These are phyloP conservation scores for Bombus consobrinus DNA, from an alignment of 1,140 invertebrate species.

Conservation along the genomic window DNA sequence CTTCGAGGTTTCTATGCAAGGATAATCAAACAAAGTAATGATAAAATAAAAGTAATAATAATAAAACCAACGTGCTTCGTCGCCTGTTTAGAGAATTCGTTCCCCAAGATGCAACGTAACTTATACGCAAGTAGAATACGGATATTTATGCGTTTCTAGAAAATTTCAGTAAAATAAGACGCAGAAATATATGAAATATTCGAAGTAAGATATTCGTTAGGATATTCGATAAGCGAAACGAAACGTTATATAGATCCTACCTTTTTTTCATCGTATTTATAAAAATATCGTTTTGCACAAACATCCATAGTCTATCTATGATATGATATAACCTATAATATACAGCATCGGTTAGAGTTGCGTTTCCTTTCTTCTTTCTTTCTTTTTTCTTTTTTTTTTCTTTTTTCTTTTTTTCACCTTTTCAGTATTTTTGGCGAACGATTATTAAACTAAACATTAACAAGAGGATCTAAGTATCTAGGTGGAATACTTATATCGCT, in stretches of 20 bases:
- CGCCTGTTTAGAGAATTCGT: no score
- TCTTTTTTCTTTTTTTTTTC: neutral
- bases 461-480: conserved; percentile 9
- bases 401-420: neutral
- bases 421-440: conserved; percentile 57
- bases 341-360: neutral
- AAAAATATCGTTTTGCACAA: neutral
- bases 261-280: neutral
- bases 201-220: no score
- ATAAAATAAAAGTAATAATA: neutral
- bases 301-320: neutral
- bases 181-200: no score
- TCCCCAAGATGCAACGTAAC: no score
- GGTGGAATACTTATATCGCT: conserved; percentile 44
- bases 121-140: no score
- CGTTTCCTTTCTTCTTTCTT: neutral
- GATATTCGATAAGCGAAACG: neutral
- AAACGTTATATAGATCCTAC: neutral
- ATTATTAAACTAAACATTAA: conserved; percentile 45
- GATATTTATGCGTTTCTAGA: no score
- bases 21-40: neutral
- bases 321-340: no score
- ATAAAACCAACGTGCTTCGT: no score
- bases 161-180: no score
- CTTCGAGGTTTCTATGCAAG: no score